A percentile compares a stretch with the other conserved stretches of the same genome.
Conservation (phyloP, 2,888 invertebrate genomes). For the Lasius fuliginosus region DNA sequence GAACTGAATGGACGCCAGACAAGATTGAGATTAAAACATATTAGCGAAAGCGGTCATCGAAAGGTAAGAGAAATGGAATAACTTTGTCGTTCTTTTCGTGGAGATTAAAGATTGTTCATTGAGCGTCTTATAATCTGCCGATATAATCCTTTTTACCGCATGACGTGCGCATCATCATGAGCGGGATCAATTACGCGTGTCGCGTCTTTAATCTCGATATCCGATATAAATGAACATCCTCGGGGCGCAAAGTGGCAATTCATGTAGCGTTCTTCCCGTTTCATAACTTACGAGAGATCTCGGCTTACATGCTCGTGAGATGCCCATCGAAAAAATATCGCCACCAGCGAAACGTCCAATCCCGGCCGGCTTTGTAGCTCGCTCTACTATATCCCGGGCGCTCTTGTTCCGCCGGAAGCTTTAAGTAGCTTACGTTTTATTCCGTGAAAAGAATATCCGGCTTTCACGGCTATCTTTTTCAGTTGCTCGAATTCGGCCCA, state of each 20-base stretch:
- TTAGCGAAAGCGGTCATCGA: background rate
- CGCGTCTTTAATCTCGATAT: conserved; percentile 43
- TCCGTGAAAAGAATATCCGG: conserved; percentile 48
- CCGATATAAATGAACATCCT: conserved; percentile 39
- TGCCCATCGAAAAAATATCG: conserved; percentile 49
- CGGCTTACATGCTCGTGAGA: conserved; percentile 22
- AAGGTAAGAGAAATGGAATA: background rate
- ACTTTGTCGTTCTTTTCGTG: background rate
- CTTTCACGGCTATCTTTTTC: conserved; percentile 42
- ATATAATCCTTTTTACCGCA: conserved; percentile 15
- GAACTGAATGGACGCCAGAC: background rate
- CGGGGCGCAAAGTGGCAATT: conserved; percentile 33
- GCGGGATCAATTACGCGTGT: conserved; percentile 40
- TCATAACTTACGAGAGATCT: conserved; percentile 49
- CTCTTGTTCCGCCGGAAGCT: conserved; percentile 57
- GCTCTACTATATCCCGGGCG: conserved; percentile 10
- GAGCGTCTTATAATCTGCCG: background rate
- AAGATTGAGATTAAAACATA: background rate
- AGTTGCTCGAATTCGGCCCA: conserved; percentile 18
- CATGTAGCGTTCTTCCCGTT: conserved; percentile 31
- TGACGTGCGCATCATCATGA: background rate
- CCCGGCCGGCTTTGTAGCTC: conserved; percentile 51
- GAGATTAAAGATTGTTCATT: conserved; percentile 8
- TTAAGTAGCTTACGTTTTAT: conserved; percentile 65
- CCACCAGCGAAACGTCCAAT: conserved; percentile 51